Evolutionary conservation across 1,140 invertebrate genomes (phyloP).

Genomic region (Musca vetustissima): DNA sequence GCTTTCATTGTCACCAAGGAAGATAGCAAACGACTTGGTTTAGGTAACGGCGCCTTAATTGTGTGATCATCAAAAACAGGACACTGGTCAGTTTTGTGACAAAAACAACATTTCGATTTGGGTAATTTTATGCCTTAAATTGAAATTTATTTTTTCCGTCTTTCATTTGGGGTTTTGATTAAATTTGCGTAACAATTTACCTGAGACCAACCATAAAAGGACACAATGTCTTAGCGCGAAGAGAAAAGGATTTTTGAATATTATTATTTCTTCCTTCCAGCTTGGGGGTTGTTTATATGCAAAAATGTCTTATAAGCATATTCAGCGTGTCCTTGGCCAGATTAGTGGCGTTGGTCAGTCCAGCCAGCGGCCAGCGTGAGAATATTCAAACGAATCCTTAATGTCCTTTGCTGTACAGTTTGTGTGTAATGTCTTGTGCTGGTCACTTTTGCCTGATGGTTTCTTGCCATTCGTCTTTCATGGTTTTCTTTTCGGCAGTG

Average conservation of each 20-base stretch:
- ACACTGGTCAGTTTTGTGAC: slow-evolving; percentile 12
- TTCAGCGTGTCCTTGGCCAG: no score
- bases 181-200: slow-evolving; percentile 22
- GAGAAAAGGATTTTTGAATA: background rate
- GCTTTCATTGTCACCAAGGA: background rate
- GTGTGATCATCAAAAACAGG: no score
- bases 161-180: background rate
- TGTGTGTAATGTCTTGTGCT: background rate
- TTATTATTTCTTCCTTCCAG: background rate
- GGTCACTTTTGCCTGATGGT: background rate
- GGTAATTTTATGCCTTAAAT: slow-evolving; percentile 24
- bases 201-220: slow-evolving; percentile 9
- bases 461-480: background rate
- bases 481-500: background rate
- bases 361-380: slow-evolving; percentile 27
- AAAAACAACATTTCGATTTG: background rate
- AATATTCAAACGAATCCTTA: slow-evolving; percentile 11
- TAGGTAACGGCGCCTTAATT: slow-evolving; percentile 2
- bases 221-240: no score
- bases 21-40: background rate
- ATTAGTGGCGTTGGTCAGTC: background rate
- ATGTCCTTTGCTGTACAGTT: background rate
- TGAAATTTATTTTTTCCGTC: background rate
- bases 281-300: slow-evolving; percentile 4
- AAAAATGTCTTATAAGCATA: no score